Conservation (phyloP, 2,888 invertebrate species). For the Thyatira batis region DNA sequence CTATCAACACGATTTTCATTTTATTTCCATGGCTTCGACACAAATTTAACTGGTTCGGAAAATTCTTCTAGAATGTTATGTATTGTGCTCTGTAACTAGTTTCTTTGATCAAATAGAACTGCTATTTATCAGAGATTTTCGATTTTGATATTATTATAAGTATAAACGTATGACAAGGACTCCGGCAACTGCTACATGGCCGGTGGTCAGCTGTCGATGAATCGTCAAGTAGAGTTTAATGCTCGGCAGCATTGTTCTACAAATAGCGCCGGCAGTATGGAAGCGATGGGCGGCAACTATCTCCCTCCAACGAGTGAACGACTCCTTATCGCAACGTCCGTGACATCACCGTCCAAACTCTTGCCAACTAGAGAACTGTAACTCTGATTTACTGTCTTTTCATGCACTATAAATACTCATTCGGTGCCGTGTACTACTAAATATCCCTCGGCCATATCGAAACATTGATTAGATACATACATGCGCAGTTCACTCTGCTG, state of each 20-base stretch:
- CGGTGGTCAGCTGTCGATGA: conserved; percentile 49
- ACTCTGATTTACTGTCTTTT: conserved; percentile 35
- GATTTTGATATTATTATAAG: conserved; percentile 4
- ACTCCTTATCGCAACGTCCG: conserved; percentile 66
- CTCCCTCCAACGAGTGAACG: conserved; percentile 67
- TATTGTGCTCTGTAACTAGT: too few species aligned
- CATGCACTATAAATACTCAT: conserved; percentile 34
- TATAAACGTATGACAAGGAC: conserved; percentile 12
- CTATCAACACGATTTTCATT: not conserved
- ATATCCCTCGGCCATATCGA: conserved; percentile 1
- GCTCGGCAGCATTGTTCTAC: conserved; percentile 60
- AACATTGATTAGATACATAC: not conserved
- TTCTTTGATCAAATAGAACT: too few species aligned
- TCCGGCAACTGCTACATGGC: not conserved
- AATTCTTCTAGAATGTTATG: too few species aligned
- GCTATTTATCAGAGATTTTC: too few species aligned
- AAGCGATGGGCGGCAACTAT: conserved; percentile 36
- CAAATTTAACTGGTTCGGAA: not conserved
- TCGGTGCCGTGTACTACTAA: conserved; percentile 23
- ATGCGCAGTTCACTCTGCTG: not conserved
- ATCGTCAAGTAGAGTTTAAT: conserved; percentile 45
- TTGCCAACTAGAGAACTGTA: conserved; percentile 54
- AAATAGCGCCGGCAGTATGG: conserved; percentile 53
- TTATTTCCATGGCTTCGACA: not conserved
- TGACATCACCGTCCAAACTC: conserved; percentile 60